phyloP scores from a whole-genome alignment of 2,797 vertebrate species.

The Phrynocephalus guinanensis region DNA sequence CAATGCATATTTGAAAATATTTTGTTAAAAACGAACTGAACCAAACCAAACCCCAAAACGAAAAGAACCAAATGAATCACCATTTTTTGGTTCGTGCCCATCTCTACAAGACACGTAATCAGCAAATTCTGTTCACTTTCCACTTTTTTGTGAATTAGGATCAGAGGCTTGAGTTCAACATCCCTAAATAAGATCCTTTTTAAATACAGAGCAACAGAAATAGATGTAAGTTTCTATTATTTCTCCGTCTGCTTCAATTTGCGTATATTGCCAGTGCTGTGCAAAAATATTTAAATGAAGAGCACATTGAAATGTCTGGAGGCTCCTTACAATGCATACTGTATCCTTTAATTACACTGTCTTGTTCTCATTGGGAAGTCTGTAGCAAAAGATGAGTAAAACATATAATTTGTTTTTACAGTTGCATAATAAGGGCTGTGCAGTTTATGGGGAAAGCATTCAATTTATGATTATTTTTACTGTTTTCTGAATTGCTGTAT shows the following conservation, averaged over 20 bases:
- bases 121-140: neutral
- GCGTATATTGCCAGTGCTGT: slow-evolving; percentile 10
- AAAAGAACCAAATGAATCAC: too few species aligned
- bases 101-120: too few species aligned
- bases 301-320: slow-evolving; percentile 44
- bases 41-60: too few species aligned
- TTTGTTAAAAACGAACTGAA: too few species aligned
- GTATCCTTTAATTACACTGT: slow-evolving; percentile 60
- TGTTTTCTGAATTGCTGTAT: neutral
- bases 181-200: neutral
- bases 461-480: slow-evolving; percentile 25
- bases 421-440: slow-evolving; percentile 52
- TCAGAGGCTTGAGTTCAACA: neutral
- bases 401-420: slow-evolving; percentile 48
- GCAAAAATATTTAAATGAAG: slow-evolving; percentile 54
- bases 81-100: too few species aligned
- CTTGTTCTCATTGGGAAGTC: slow-evolving; percentile 44
- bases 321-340: slow-evolving; percentile 47
- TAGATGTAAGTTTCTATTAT: slow-evolving; percentile 9
- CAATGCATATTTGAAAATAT: too few species aligned
- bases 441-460: slow-evolving; percentile 48
- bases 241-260: slow-evolving; percentile 3
- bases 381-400: slow-evolving; percentile 48
- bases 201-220: slow-evolving; percentile 10
- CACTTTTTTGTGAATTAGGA: too few species aligned